Conservation (phyloP, 2,888 invertebrate genomes). For the Stictocephala bisonia region DNA sequence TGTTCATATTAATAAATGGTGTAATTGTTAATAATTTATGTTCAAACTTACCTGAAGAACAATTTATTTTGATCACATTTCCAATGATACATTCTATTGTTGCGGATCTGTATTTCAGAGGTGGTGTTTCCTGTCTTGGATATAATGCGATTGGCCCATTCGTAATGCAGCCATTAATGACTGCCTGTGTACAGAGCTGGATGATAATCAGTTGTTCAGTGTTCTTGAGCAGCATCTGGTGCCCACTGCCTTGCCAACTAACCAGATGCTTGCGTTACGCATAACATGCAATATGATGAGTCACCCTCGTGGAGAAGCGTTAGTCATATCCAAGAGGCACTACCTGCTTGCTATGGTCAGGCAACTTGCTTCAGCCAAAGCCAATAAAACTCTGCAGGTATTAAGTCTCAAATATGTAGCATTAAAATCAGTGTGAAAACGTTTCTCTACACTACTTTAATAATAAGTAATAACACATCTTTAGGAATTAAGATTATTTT, state of each 20-base stretch:
- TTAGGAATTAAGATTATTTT: too few relatives aligned
- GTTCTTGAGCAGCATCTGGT: conserved; percentile 58
- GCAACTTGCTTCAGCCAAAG: conserved; percentile 66
- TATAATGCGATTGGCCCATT: conserved; percentile 83
- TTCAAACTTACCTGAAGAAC: too few relatives aligned
- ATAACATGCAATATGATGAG: conserved; percentile 79
- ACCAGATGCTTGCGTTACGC: conserved; percentile 82
- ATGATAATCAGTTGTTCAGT: conserved; percentile 63
- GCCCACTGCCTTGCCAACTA: conserved; percentile 68
- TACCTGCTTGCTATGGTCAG: conserved; percentile 69
- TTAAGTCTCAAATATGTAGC: too few relatives aligned
- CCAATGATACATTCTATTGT: too few relatives aligned
- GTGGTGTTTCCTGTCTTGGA: conserved; percentile 91
- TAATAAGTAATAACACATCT: too few relatives aligned
- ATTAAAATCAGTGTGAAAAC: too few relatives aligned
- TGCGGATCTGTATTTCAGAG: too few relatives aligned
- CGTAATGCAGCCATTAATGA: conserved; percentile 74
- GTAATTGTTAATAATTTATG: too few relatives aligned
- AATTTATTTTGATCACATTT: too few relatives aligned
- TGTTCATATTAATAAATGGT: too few relatives aligned
- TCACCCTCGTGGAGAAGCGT: conserved; percentile 74
- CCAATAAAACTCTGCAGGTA: conserved; percentile 75
- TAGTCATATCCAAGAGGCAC: conserved; percentile 71
- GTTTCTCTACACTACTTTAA: too few relatives aligned
- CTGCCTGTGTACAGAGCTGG: conserved; percentile 65